Evolutionary conservation across 2,113 vertebrate genomes (phyloP), one percentile per base, ranked within the genome.

Genomic region (Athene noctua): DNA sequence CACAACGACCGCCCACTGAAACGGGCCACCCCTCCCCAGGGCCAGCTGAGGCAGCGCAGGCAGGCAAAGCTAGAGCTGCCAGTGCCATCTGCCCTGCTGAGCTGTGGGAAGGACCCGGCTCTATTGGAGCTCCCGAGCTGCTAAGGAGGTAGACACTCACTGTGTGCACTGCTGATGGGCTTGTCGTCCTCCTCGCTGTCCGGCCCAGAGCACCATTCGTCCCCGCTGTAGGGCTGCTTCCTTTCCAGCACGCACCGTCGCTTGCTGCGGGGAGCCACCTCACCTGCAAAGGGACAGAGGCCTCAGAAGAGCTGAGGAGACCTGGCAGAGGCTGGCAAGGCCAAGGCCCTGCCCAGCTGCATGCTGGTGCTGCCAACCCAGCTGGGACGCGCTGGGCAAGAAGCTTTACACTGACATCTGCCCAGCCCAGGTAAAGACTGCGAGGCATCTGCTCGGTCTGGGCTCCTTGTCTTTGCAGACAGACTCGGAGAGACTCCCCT

Each of bases 161-260:
- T 99, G 97, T 99, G 99, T 83, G 98, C 54, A 38, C 98, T 97
- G 93, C 98, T 96, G 44, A 98, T 97, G 30, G 98, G 98, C 97
- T 99, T 99, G 97, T 99, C 99, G 5, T 99, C 99, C 15, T 99
- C 99, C 90, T 99, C 99, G 2, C 99, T 99, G 97, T 99, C 99
- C 0, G 99, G 99, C 25, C 99, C 99, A 7, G 99, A 99, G 96
- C 99, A 99, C 99, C 99, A 99, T 89, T 99, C 99, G 90, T 99
- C 99, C 51, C 99, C 99, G 2, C 99, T 99, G 95, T 99, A 99
- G 0, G 99, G 99, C 98, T 99, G 99, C 94, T 99, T 99, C 98
- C 99, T 98, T 87, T 99, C 99, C 97, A 99, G 97, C 89, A 99
- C 99, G 36, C 99, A 99, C 36, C 99, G 98, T 6, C 99, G 98